Evolutionary conservation across 2,113 vertebrate genomes (phyloP).

Genomic region (Aptenodytes patagonicus): DNA sequence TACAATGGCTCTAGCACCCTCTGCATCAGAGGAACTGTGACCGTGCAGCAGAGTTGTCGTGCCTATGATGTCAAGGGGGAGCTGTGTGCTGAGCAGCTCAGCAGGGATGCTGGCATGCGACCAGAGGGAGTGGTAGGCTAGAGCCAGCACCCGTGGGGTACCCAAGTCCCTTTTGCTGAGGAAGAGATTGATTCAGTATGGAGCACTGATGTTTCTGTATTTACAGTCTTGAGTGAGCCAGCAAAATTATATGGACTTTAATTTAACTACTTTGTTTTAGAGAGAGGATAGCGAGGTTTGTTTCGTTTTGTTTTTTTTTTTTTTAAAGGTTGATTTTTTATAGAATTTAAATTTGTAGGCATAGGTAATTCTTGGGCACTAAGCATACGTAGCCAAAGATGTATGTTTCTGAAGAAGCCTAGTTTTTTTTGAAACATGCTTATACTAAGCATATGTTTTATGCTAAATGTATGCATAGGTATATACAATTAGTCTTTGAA

Average conservation of each 20-base stretch:
- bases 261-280: neutral
- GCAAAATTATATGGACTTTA: neutral
- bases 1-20: neutral
- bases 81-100: neutral
- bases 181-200: neutral
- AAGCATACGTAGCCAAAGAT: neutral
- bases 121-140: neutral
- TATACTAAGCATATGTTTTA: neutral
- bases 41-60: accelerated
- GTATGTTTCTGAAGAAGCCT: neutral
- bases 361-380: neutral
- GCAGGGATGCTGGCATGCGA: neutral
- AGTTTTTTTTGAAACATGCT: neutral
- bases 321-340: neutral
- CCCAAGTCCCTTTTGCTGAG: neutral
- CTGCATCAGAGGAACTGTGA: neutral
- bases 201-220: neutral
- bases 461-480: neutral
- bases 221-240: neutral
- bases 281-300: neutral
- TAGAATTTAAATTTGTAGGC: neutral
- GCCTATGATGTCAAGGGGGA: accelerated
- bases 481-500: neutral
- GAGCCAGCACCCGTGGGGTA: neutral
- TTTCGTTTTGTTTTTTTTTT: too few relatives aligned